These are phyloP conservation scores for Syrrhaptes paradoxus DNA, from an alignment of 2,113 vertebrate species.

Conservation along the genomic window DNA sequence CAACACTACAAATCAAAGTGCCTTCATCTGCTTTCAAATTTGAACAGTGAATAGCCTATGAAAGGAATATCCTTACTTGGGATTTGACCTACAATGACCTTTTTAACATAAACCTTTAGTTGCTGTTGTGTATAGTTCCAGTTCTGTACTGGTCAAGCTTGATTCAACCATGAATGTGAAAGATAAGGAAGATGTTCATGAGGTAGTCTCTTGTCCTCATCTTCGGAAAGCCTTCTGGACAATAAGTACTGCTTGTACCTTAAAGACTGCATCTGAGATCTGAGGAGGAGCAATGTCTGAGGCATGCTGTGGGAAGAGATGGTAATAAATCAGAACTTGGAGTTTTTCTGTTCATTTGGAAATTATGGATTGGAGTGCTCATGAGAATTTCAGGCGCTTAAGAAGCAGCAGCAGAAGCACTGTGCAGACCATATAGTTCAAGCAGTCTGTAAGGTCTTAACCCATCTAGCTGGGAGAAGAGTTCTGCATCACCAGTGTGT, in stretches of 20 bases:
- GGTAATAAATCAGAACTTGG: not conserved
- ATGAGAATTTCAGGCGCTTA: not conserved
- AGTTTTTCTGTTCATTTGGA: not conserved
- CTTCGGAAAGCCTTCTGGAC: not conserved
- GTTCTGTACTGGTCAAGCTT: not conserved
- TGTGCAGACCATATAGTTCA: not conserved
- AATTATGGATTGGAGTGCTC: not conserved
- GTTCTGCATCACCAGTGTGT: fast-evolving
- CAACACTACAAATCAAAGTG: not conserved
- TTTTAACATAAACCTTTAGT: not conserved
- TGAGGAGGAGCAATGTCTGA: not conserved
- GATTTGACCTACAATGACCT: not conserved
- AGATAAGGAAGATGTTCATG: not conserved
- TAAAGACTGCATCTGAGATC: not conserved
- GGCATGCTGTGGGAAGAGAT: not conserved
- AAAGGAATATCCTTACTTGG: not conserved
- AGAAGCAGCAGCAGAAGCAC: not conserved
- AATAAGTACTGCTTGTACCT: not conserved
- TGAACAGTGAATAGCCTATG: not conserved
- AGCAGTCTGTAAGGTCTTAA: not conserved
- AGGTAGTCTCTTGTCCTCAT: not conserved
- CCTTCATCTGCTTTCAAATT: not conserved
- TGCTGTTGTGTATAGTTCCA: not conserved
- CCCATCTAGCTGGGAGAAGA: not conserved
- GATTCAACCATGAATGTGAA: not conserved